phyloP scores from a whole-genome alignment of 2,888 invertebrate genomes.

The Spodoptera littoralis region DNA sequence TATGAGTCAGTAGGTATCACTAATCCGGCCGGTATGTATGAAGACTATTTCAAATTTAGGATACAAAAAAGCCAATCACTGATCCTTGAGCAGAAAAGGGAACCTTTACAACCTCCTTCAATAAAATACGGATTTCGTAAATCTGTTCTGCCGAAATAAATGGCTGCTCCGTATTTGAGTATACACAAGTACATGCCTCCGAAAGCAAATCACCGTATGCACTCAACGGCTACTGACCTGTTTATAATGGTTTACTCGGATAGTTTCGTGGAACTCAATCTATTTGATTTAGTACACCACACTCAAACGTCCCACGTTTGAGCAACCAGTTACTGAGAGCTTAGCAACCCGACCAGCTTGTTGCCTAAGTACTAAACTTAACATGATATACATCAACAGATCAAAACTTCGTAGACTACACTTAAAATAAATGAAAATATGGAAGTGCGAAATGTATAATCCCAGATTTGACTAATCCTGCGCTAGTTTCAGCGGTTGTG shows the following conservation, averaged over 20 bases:
- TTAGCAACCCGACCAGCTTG: constrained; percentile 19
- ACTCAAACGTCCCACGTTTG: constrained; percentile 21
- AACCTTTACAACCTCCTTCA: constrained; percentile 9
- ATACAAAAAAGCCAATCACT: constrained; percentile 20
- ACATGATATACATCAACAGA: constrained; percentile 14
- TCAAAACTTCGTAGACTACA: constrained; percentile 10
- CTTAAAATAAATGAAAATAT: constrained; percentile 15
- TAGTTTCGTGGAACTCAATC: constrained; percentile 34
- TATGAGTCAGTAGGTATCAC: constrained; percentile 28
- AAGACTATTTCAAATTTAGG: constrained; percentile 11
- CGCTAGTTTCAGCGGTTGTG: constrained; percentile 21
- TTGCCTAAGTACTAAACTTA: constrained; percentile 15
- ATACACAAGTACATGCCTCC: not conserved
- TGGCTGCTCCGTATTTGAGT: not conserved
- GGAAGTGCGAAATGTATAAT: constrained; percentile 15
- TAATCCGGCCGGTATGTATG: constrained; percentile 33
- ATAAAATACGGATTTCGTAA: constrained; percentile 7
- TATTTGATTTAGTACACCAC: constrained; percentile 41
- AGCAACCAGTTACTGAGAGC: constrained; percentile 26
- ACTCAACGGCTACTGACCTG: constrained; percentile 21
- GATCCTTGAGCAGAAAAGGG: constrained; percentile 10
- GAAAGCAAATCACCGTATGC: constrained; percentile 9
- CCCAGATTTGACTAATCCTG: constrained; percentile 27
- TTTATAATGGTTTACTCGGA: constrained; percentile 17
- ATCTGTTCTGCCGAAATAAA: constrained; percentile 3